Percentiles rank a stretch among this genome's conserved stretches.
Evolutionary conservation across 2,113 vertebrate species (phyloP).

Genomic region (Illadopsis cleaveri): DNA sequence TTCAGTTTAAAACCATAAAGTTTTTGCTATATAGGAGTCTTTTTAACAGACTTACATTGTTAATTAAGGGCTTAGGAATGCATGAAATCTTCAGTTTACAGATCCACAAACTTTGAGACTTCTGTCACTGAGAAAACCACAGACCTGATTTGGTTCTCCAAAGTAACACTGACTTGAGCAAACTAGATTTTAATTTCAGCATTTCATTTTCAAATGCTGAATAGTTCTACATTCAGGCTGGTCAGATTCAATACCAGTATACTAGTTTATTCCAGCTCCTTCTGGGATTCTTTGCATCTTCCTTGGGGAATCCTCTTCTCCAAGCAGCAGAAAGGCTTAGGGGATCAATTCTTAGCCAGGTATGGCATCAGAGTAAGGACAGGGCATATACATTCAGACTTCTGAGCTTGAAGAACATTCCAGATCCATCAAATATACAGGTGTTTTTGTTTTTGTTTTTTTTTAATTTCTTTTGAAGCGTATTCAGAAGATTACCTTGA

Average conservation of each 20-base stretch:
- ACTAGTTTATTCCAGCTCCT: neutral
- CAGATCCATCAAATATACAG: neutral
- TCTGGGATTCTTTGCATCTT: neutral
- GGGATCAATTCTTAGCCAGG: neutral
- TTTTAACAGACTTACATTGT: neutral
- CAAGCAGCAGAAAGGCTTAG: neutral
- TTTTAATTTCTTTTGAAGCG: neutral
- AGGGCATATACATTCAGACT: neutral
- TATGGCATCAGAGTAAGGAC: neutral
- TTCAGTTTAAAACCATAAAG: neutral
- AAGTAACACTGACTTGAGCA: neutral
- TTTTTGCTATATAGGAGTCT: neutral
- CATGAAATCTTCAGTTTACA: neutral
- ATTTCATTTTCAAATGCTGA: neutral
- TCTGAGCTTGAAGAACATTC: neutral
- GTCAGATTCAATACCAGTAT: neutral
- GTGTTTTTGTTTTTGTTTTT: neutral
- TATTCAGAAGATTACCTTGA: neutral
- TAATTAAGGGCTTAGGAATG: neutral
- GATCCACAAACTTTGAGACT: neutral
- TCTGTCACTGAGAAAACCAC: neutral
- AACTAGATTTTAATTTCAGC: neutral
- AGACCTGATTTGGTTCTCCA: neutral
- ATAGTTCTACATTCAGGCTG: neutral
- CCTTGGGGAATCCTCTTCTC: neutral